Percentiles rank a stretch among this genome's conserved stretches.
Conservation (phyloP, 2,113 vertebrate species). For the Peromyscus leucopus region DNA sequence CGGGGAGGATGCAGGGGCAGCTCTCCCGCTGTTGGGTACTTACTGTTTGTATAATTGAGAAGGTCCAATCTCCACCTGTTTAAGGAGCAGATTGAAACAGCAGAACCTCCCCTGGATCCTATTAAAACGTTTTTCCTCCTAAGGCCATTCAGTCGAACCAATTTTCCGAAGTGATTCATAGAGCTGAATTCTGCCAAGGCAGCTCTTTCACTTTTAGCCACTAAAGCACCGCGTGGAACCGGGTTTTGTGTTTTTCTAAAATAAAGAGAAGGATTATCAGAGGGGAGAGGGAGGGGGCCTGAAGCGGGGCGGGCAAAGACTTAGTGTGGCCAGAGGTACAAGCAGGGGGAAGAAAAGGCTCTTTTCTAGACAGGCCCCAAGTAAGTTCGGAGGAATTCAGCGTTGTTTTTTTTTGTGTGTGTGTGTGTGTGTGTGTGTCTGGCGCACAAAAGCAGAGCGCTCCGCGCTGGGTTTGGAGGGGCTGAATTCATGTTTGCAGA, state of each 20-base stretch:
- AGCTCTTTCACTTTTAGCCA: conserved; percentile 94
- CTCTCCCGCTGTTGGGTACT: conserved; percentile 88
- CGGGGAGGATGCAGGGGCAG: conserved; percentile 77
- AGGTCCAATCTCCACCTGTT: conserved; percentile 94
- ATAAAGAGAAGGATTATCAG: conserved; percentile 96
- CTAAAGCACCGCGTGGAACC: conserved; percentile 98
- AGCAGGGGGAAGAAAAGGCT: conserved; percentile 91
- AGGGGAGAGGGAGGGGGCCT: conserved; percentile 88
- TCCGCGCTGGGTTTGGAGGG: conserved; percentile 87
- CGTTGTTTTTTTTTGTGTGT: conserved; percentile 81
- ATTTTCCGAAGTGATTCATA: conserved; percentile 94
- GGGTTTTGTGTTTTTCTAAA: conserved; percentile 95
- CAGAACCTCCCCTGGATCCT: conserved; percentile 92
- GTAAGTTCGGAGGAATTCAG: conserved; percentile 95
- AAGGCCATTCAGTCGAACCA: conserved; percentile 93
- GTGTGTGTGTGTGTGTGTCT: conserved; percentile 91
- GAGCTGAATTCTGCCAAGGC: conserved; percentile 90
- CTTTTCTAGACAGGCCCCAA: conserved; percentile 88
- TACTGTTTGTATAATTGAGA: conserved; percentile 91
- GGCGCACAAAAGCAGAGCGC: conserved; percentile 90
- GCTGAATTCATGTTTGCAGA: conserved; percentile 93
- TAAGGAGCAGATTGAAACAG: conserved; percentile 90
- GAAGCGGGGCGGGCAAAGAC: conserved; percentile 90
- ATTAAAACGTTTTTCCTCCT: conserved; percentile 93
- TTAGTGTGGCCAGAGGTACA: conserved; percentile 92